Percentiles rank a stretch among this genome's conserved stretches.
phyloP scores from a whole-genome alignment of 2,113 vertebrate genomes.

The Xiphophorus hellerii region DNA sequence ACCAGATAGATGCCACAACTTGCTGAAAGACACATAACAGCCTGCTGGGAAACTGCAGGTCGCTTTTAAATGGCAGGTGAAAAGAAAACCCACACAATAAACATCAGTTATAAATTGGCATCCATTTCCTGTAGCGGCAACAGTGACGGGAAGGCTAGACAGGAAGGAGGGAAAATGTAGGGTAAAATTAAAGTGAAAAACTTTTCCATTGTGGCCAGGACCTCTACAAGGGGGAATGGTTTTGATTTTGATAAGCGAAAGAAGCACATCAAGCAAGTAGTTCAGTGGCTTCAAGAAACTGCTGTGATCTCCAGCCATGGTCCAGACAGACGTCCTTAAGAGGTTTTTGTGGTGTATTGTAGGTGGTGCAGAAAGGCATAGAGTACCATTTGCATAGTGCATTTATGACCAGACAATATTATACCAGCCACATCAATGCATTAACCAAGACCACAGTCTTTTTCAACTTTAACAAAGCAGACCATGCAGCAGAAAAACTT shows the following conservation, averaged over 20 bases:
- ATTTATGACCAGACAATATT: slow-evolving; percentile 5
- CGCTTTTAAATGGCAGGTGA: not conserved
- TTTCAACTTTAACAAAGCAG: not conserved
- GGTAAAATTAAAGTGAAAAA: not conserved
- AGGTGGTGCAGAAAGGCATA: not conserved
- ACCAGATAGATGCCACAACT: not conserved
- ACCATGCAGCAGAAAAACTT: not conserved
- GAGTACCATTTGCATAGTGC: not conserved
- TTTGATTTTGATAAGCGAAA: not conserved
- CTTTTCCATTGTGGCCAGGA: not conserved
- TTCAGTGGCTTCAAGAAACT: not conserved
- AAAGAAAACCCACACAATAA: not conserved
- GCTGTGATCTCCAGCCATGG: not conserved
- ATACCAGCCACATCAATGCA: not conserved
- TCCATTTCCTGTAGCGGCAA: not conserved
- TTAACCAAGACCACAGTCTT: slow-evolving; percentile 3
- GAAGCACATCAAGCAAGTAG: not conserved
- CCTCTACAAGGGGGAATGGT: not conserved
- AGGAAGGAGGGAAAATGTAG: not conserved
- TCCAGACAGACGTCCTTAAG: not conserved
- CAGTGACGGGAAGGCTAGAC: not conserved
- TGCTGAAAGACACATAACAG: not conserved
- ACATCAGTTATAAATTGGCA: not conserved
- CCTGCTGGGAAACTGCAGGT: not conserved
- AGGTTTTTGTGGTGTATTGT: not conserved